Base-by-base conservation (phyloP, 2,113 vertebrate species). In the Cyrtonyx montezumae region DNA sequence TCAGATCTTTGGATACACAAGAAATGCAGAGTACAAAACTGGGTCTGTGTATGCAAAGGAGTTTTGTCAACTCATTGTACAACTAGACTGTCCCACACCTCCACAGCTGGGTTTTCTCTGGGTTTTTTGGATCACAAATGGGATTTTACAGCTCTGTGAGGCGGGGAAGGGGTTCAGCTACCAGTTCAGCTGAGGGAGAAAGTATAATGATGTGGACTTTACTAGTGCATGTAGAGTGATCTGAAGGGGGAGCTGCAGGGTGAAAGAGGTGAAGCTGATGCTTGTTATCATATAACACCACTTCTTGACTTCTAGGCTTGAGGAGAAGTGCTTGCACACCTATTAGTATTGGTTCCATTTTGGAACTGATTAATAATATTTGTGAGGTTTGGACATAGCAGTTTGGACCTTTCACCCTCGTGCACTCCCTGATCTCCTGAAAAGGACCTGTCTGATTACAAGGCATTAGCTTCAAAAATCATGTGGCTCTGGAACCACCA, bases 361-460 rank as follows among this genome's bases (percentile, higher is more conserved):
- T 19, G 12, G 13, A 58, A 36, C 26, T 79, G 67, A 77, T 40
- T 7, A 67, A 49, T 7, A 75, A 67, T 37, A 21, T 37, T 71
- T 48, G 1, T 6, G 48, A 51, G 62, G 42, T 22, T 66, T 87
- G 70, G 32, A 65, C 16, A 84, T 80, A 90, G 26, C 6, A 78
- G 19, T 26, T 49, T 65, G 34, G 92, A 78, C 42, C 70, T 71
- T 43, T 21, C 58, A 32, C 62, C 90, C 30, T 45, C 74, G 36
- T 28, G 21, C 14, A 11, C 67, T 77, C 42, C 18, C 36, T 19
- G 9, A 66, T 42, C 51, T 73, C 48, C 58, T 0, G 0, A 48
- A 61, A 90, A 83, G n/a, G 26, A 43, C 21, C 12, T 90, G 20
- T 26, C 14, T 78, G 28, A 43, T 88, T 92, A 56, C 34, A 51